phyloP scores from a whole-genome alignment of 2,113 vertebrate genomes.

The Hippocampus guttulatus region DNA sequence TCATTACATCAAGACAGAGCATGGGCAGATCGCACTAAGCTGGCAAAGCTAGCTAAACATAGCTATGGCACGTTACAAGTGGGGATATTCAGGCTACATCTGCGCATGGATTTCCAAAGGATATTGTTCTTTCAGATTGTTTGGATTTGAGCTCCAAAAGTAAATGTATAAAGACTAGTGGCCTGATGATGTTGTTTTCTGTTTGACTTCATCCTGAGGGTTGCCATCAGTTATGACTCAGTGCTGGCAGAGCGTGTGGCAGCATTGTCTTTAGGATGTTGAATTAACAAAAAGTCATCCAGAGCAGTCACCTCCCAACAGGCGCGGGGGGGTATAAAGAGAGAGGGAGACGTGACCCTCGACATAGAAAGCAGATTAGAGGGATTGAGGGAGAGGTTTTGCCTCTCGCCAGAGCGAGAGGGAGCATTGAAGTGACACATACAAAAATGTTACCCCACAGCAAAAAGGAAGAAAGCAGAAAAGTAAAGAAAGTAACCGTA shows the following conservation, averaged over 20 bases:
- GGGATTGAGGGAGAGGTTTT: constrained; percentile 8
- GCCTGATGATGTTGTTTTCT: constrained; percentile 1
- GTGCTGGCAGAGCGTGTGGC: constrained; percentile 20
- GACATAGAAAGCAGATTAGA: constrained; percentile 33
- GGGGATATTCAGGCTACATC: neutral
- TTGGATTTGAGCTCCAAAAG: neutral
- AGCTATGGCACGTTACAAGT: neutral
- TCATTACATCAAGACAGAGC: too few relatives aligned
- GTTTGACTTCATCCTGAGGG: constrained; percentile 2
- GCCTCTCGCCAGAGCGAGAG: constrained; percentile 15
- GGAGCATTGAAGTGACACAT: constrained; percentile 46
- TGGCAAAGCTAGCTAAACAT: neutral
- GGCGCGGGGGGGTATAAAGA: constrained; percentile 9
- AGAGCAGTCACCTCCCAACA: constrained; percentile 10
- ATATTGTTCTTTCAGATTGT: neutral
- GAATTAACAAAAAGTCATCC: constrained; percentile 34
- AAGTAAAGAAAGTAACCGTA: constrained; percentile 29
- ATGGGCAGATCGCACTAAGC: too few relatives aligned
- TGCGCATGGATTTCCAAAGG: neutral
- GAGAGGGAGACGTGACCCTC: constrained; percentile 29
- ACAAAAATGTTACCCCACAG: constrained; percentile 29
- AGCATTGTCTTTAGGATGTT: constrained; percentile 24
- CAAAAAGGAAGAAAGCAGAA: constrained; percentile 23
- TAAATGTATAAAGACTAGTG: neutral
- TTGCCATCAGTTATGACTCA: constrained; percentile 12